Conservation (phyloP, 2,888 invertebrate genomes). For the Actias luna region DNA sequence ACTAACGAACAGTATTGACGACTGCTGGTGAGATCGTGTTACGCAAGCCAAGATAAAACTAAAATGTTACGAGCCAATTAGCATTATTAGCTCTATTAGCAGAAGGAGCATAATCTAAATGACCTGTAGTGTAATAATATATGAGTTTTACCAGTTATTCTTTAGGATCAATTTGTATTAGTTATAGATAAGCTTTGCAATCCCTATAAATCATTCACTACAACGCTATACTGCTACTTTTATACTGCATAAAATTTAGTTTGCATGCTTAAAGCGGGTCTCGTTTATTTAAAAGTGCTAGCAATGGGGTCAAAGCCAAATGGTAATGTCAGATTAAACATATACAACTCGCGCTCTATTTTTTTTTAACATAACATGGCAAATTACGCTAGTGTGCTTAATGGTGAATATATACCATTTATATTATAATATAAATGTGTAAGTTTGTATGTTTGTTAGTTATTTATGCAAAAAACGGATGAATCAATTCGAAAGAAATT, state of each 20-base stretch:
- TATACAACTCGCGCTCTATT: conserved; percentile 34
- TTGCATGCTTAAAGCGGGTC: conserved; percentile 1
- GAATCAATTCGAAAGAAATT: too few species aligned
- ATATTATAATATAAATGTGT: too few species aligned
- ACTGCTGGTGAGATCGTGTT: neutral
- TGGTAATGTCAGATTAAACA: conserved; percentile 18
- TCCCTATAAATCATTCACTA: neutral
- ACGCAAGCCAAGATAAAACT: conserved; percentile 1
- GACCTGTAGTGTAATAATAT: neutral
- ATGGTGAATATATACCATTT: too few species aligned
- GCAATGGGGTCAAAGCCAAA: conserved; percentile 33
- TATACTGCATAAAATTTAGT: conserved; percentile 14
- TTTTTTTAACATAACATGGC: conserved; percentile 12
- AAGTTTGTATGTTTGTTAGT: too few species aligned
- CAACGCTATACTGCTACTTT: neutral
- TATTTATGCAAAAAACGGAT: too few species aligned
- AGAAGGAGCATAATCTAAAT: neutral
- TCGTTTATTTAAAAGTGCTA: conserved; percentile 13
- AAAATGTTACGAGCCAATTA: conserved; percentile 3
- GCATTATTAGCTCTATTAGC: conserved; percentile 8
- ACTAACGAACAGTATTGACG: neutral
- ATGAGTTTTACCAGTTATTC: neutral
- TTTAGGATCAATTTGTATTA: neutral
- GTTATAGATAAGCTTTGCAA: neutral
- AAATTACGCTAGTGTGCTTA: too few species aligned